Conservation (phyloP, 2,888 invertebrate genomes). For the Isoperla grammatica region DNA sequence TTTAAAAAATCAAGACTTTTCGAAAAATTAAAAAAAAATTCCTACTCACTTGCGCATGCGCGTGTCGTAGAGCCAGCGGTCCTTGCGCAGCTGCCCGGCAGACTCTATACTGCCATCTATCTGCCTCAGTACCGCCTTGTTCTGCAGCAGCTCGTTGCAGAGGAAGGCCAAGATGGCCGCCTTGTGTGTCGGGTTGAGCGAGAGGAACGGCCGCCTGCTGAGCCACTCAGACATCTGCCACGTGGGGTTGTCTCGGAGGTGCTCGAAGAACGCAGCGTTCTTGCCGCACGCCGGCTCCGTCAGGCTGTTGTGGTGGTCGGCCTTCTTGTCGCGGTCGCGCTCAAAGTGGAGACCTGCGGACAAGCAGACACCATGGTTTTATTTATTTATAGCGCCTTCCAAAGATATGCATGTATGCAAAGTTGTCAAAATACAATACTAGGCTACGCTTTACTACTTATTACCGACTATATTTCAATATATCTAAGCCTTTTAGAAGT, state of each 20-base stretch:
- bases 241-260: constrained; percentile 68
- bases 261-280: constrained; percentile 73
- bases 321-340: constrained; percentile 71
- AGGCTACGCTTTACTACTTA: no score
- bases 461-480: no score
- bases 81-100: constrained; percentile 79
- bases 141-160: constrained; percentile 91
- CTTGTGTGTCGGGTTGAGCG: constrained; percentile 79
- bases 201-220: constrained; percentile 77
- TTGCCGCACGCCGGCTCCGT: constrained; percentile 54
- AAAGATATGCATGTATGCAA: no score
- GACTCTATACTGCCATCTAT: constrained; percentile 85
- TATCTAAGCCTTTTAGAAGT: no score
- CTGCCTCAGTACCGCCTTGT: constrained; percentile 83
- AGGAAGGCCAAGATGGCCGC: constrained; percentile 84
- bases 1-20: no score
- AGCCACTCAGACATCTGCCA: constrained; percentile 76
- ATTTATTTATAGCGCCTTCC: no score
- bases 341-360: constrained; percentile 66
- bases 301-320: constrained; percentile 61
- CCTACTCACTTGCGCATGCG: constrained; percentile 60
- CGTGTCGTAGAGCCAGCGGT: constrained; percentile 88
- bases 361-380: no score
- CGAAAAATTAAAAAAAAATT: neutral
- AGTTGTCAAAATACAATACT: no score